Conservation (phyloP, 2,888 invertebrate genomes). For the Epirrita christyi region DNA sequence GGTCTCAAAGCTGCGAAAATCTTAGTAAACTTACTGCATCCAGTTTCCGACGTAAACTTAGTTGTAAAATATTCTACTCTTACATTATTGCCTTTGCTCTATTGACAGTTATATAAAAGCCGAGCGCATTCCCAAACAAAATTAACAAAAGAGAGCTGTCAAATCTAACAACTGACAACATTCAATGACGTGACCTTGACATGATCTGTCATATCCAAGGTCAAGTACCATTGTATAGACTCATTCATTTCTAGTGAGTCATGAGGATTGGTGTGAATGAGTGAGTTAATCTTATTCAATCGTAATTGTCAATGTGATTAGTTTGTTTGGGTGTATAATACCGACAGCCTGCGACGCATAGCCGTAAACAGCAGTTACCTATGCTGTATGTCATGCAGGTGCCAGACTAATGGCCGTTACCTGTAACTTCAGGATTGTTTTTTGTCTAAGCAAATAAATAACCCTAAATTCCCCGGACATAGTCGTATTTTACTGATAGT, state of each 20-base stretch:
- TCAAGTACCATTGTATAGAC: conserved; percentile 50
- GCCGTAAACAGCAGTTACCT: no score
- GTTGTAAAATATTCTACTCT: no score
- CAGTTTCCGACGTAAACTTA: background rate
- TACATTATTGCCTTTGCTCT: no score
- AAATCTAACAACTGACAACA: conserved; percentile 60
- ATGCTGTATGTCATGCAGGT: no score
- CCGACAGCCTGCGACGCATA: no score
- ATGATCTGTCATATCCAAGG: conserved; percentile 58
- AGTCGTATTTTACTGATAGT: no score
- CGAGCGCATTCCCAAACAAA: conserved; percentile 34
- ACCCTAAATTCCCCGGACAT: no score
- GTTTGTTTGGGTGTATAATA: background rate
- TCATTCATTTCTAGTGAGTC: conserved; percentile 30
- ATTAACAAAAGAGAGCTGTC: conserved; percentile 56
- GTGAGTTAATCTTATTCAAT: conserved; percentile 8
- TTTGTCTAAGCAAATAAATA: no score
- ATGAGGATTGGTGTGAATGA: conserved; percentile 14
- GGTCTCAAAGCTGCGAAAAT: no score
- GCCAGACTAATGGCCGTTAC: no score
- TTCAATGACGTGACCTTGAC: conserved; percentile 60
- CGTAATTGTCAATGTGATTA: background rate
- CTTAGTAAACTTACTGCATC: no score
- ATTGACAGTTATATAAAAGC: conserved; percentile 26
- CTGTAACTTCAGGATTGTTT: no score